Evolutionary conservation across 2,113 vertebrate species (phyloP), one percentile per base, ranked within the genome.

Genomic region (Aplodontia rufa): DNA sequence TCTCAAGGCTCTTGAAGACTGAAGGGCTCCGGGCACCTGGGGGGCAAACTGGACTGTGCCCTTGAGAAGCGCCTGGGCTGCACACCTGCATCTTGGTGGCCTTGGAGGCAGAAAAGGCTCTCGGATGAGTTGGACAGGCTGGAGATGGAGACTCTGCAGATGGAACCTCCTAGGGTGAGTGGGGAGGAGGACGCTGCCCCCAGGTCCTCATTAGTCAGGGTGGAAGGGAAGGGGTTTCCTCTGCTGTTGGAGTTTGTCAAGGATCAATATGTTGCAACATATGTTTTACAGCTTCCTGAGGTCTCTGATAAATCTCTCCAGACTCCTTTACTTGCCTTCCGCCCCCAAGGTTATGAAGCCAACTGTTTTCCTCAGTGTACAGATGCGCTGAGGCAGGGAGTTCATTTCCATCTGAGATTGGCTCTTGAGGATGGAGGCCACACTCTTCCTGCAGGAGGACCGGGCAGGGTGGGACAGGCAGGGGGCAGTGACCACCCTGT

Each of bases 251-350:
- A 97, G 89, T 79, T 87, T 93, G 87, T 96, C 74, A 74, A 94
- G 94, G 97, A 97, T 98, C 97, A 97, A 81, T 97, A 97, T 97
- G 98, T 76, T 97, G 89, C 92, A 91, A 85, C 97, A 97, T 97
- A 97, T 97, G 97, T 96, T 97, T 97, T 96, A 97, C 92, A 97
- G 89, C 94, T 96, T 98, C 95, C 96, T 53, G 76, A 42, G 92
- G 60, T 95, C 97, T 96, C 97, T 87, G 91, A 95, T 1, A 68
- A 81, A 96, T 93, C 97, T 98, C 97, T 8, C 1, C 90, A 93
- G 97, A 97, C 76, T 97, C 92, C 92, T 97, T 97, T 97, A 94
- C 97, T 98, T 98, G 83, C 97, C 93, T 96, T 90, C 4, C 1
- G 0, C 37, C 37, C 90, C 95, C 96, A 96, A 96, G 97, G 97